Evolutionary conservation across 2,797 vertebrate species (phyloP), one percentile per base, ranked within the genome.

Genomic region (Phoebastria nigripes): DNA sequence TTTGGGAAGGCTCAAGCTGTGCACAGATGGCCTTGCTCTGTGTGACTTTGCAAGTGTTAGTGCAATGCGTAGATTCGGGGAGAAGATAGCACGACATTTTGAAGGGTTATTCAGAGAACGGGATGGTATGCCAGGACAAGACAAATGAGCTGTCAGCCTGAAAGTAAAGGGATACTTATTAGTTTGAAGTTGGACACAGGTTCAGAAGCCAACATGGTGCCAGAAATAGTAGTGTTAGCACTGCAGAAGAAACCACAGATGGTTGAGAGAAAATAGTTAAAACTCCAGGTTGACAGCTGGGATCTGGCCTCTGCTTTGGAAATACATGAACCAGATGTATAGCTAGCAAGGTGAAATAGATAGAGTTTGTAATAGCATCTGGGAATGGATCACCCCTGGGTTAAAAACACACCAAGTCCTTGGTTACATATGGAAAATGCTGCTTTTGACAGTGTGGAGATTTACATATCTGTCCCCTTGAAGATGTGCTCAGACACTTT

Each of bases 131-230:
- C 70, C 88, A 87, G 77, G 66, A 82, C 77, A 92, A 92, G 94
- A 97, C 15, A 90, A 93, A 93, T 89, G 86, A 76, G 46, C 86
- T 89, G 93, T 88, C 94, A 90, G 25, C 35, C 83, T 65, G 51
- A 42, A 94, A 87, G 46, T 63, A 80, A 90, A 79, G 26, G 66
- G 54, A 70, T 26, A 22, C 84, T 92, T 76, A 58, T 37, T 89
- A 83, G 33, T 49, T 81, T 88, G 77, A 84, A 86, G 47, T 44
- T 92, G 77, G 83, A 84, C 54, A 29, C 29, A 7, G 42, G 42
- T 88, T 96, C 72, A 66, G 66, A 90, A 73, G 35, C 17, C 73
- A 76, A 55, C 8, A 1, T 21, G 28, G 24, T 76, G 73, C 82
- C 80, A 90, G 82, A 62, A 93, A 49, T 73, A 61, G 39, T 33